A percentile compares a stretch with the other conserved stretches of the same genome.
Evolutionary conservation across 2,888 invertebrate genomes (phyloP).

Genomic region (Lydus trimaculatus): DNA sequence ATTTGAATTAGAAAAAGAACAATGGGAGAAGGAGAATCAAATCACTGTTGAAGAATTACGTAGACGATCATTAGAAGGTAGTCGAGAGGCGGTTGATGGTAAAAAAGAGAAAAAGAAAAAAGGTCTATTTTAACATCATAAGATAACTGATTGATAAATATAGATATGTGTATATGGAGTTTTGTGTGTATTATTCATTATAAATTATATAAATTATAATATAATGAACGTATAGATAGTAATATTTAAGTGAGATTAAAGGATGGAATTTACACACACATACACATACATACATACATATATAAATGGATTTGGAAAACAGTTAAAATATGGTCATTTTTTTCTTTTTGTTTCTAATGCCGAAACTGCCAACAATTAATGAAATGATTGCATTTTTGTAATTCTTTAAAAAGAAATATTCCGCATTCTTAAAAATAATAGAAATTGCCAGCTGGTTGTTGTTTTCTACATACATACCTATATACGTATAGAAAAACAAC

Average conservation of each 20-base stretch:
- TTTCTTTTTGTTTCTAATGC: neutral
- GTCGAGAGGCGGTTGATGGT: constrained; percentile 87
- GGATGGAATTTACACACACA: too few species aligned
- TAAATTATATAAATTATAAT: neutral
- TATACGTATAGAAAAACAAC: constrained; percentile 15
- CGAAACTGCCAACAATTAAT: neutral
- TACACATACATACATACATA: too few species aligned
- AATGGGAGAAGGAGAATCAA: constrained; percentile 91
- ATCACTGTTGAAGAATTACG: constrained; percentile 89
- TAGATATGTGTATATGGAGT: too few species aligned
- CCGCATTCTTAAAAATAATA: neutral
- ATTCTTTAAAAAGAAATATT: neutral
- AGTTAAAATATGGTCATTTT: neutral
- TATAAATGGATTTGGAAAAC: neutral
- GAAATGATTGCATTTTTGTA: neutral
- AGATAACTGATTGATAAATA: neutral
- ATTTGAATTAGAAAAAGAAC: constrained; percentile 83
- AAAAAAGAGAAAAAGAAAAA: constrained; percentile 93
- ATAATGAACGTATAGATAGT: neutral
- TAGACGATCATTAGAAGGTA: constrained; percentile 86
- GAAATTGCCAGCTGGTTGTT: constrained; percentile 25
- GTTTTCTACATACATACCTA: too few species aligned
- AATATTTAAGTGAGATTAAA: neutral
- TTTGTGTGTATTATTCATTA: neutral
- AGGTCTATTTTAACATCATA: constrained; percentile 77